Conservation (phyloP, 2,888 invertebrate genomes). For the Phengaris alcon region DNA sequence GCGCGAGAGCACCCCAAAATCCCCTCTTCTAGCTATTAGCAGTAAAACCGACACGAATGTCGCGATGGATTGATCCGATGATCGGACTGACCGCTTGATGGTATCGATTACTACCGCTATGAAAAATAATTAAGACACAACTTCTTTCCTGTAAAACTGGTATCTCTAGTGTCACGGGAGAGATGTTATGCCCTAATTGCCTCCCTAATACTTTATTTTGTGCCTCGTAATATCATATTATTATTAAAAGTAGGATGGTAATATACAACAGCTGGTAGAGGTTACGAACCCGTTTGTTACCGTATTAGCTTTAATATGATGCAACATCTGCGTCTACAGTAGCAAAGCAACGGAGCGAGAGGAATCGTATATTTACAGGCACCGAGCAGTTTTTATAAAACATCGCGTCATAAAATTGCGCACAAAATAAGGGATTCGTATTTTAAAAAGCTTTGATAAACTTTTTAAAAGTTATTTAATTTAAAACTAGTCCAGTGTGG, state of each 20-base stretch:
- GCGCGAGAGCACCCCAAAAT: too few species aligned
- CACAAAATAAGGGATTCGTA: neutral
- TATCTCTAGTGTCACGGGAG: too few species aligned
- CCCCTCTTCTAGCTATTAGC: too few species aligned
- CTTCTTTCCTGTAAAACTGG: too few species aligned
- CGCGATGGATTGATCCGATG: too few species aligned
- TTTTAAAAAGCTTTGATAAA: neutral
- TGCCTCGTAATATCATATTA: conserved; percentile 1
- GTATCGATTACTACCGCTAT: too few species aligned
- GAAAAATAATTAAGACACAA: neutral
- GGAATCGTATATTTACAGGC: conserved; percentile 7
- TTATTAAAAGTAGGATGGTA: conserved; percentile 2
- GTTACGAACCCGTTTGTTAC: conserved; percentile 17
- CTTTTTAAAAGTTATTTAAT: neutral
- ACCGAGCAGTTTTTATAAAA: neutral
- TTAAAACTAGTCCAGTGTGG: neutral
- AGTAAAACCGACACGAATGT: too few species aligned
- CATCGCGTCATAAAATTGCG: neutral
- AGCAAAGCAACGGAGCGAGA: neutral
- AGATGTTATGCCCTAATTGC: neutral
- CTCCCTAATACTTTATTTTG: neutral
- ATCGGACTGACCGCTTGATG: too few species aligned
- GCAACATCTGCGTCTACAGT: conserved; percentile 22
- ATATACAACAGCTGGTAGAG: neutral
- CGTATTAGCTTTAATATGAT: conserved; percentile 21